phyloP scores from a whole-genome alignment of 2,797 vertebrate genomes.

The Semotilus atromaculatus region DNA sequence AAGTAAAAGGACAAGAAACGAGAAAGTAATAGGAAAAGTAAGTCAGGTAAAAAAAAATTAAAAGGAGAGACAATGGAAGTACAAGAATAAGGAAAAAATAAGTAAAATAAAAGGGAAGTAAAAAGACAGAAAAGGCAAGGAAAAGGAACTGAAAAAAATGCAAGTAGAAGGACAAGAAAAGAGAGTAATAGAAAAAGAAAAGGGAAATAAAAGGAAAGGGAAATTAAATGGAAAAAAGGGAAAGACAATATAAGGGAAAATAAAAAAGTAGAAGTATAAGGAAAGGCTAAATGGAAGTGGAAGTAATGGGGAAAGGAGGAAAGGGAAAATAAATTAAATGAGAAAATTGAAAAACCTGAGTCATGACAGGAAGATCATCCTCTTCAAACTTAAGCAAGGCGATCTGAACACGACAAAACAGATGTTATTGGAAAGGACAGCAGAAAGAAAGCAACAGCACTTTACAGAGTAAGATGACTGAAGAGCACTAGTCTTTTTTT shows the following conservation, averaged over 20 bases:
- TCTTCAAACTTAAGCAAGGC: neutral
- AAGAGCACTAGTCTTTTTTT: neutral
- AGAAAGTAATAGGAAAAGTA: neutral
- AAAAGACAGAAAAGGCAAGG: neutral
- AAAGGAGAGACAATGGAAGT: neutral
- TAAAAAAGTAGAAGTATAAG: neutral
- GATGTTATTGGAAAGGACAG: neutral
- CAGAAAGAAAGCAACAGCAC: neutral
- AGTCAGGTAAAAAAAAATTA: neutral
- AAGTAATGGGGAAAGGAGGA: neutral
- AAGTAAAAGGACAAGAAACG: neutral
- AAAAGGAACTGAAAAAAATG: neutral
- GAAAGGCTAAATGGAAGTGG: neutral
- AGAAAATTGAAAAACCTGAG: conserved; percentile 2
- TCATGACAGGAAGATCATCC: conserved; percentile 11
- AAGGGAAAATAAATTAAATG: neutral
- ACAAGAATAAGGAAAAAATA: too few relatives aligned
- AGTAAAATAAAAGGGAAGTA: neutral
- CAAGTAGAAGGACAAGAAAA: neutral
- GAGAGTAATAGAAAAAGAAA: accelerated
- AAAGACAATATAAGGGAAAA: neutral
- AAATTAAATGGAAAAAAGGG: neutral
- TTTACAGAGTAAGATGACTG: neutral
- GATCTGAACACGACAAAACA: neutral
- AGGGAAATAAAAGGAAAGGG: neutral